Evolutionary conservation across 2,888 invertebrate genomes (phyloP), one percentile per base, ranked within the genome.

Genomic region (Leistus spinibarbis): DNA sequence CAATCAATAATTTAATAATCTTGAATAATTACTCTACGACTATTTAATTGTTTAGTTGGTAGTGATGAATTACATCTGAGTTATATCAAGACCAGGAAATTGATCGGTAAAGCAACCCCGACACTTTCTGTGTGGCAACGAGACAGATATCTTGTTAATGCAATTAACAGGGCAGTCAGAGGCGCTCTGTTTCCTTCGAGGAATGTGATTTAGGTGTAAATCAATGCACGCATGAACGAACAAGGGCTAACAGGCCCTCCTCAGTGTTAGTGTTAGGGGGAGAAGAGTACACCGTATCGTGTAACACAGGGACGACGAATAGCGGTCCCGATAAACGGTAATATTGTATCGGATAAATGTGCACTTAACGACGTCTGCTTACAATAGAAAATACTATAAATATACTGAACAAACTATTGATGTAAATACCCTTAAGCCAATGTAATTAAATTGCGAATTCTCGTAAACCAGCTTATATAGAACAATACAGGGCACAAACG

Each of bases 161-260:
- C 72, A 72, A 72, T 72, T 72, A 72, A 57, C 53, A 19, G 64
- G 66, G 40, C 66, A 64, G 64, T 24, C 24, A 64, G 23, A 10
- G 16, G 2, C 72, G 65, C 72, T 56, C 66, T 19, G 66, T 66
- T 72, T 66, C 66, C 72, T 54, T 19, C 53, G 16, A 10, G 72
- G 66, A 72, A 72, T 72, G 72, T 65, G 72, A 60, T 66, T 66
- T 66, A 62, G 72, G 72, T 62, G 72, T 72, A 66, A 66, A 72
- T 72, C 72, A 72, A 27, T 66, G 66, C 54, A 72, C 66, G 72
- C 72, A 72, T 72, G 72, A 72, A 72, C 66, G 66, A 65, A 56
- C 72, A 40, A 17, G 27, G 40, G 40, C 13, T 40, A 40, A 40
- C 40, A 40, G 40, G 40, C 40, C 7, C 40, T 40, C 7, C 40